Percentiles rank a stretch among this genome's conserved stretches.
phyloP scores from a whole-genome alignment of 2,113 vertebrate species.

The Halcyon malimbica region DNA sequence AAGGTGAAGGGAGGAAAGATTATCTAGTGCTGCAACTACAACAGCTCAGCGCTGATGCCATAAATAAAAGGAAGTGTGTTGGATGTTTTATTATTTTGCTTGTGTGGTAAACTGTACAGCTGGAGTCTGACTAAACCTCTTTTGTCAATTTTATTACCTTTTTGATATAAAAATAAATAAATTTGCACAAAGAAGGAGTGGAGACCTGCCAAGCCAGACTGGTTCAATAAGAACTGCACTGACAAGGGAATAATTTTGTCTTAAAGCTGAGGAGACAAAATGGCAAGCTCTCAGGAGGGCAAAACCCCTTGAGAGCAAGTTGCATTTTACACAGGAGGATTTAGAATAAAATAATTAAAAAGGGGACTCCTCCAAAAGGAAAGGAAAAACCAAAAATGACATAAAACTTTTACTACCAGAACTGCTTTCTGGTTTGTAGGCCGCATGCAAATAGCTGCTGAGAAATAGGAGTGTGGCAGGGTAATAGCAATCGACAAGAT shows the following conservation, averaged over 20 bases:
- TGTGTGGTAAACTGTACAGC: not conserved
- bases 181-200: conserved; percentile 50
- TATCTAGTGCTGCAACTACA: not conserved
- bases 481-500: not conserved
- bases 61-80: not conserved
- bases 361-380: not conserved
- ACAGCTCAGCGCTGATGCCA: not conserved
- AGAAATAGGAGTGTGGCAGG: not conserved
- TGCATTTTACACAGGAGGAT: not conserved
- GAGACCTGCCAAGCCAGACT: conserved; percentile 52
- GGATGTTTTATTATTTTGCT: not conserved
- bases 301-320: not conserved
- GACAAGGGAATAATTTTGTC: conserved; percentile 37
- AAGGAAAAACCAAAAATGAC: not conserved
- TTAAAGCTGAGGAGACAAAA: conserved; percentile 6
- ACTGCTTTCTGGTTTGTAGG: not conserved
- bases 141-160: not conserved
- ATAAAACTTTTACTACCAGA: not conserved
- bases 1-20: not conserved
- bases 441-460: not conserved
- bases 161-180: conserved; percentile 3
- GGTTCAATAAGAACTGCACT: conserved; percentile 20
- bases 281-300: not conserved
- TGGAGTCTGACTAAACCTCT: not conserved
- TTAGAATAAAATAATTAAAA: not conserved